Evolutionary conservation across 2,888 invertebrate genomes (phyloP).

Genomic region (Girardia tigrina): DNA sequence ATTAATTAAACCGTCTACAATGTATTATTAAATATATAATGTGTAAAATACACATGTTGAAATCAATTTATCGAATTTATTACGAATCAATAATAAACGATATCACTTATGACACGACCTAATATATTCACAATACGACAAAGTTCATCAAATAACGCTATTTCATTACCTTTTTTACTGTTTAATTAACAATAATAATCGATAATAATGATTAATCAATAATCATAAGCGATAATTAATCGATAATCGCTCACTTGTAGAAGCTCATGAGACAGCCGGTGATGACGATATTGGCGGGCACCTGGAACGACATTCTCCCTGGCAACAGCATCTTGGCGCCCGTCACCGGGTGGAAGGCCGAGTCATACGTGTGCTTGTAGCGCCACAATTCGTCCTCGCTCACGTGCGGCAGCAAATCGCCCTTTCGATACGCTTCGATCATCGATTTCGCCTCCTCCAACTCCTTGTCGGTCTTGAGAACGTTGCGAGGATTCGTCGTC

Average conservation of each 20-base stretch:
- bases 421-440: slow-evolving; percentile 51
- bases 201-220: no score
- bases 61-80: no score
- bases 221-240: no score
- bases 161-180: no score
- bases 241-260: slow-evolving; percentile 72
- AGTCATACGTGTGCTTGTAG: slow-evolving; percentile 87
- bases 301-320: slow-evolving; percentile 88
- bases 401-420: slow-evolving; percentile 45
- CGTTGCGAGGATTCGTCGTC: slow-evolving; percentile 82
- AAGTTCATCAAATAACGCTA: no score
- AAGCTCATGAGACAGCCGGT: slow-evolving; percentile 93
- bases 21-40: no score
- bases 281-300: slow-evolving; percentile 85
- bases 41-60: no score
- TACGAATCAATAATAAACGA: no score
- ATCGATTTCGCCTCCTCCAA: slow-evolving; percentile 67
- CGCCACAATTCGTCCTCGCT: slow-evolving; percentile 73
- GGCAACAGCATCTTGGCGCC: slow-evolving; percentile 82
- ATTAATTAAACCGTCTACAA: no score
- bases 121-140: no score
- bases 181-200: no score
- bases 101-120: no score
- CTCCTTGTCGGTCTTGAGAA: slow-evolving; percentile 60
- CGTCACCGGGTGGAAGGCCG: slow-evolving; percentile 93